Conservation (phyloP, 1,140 invertebrate genomes). For the Rhyzopertha dominica region DNA sequence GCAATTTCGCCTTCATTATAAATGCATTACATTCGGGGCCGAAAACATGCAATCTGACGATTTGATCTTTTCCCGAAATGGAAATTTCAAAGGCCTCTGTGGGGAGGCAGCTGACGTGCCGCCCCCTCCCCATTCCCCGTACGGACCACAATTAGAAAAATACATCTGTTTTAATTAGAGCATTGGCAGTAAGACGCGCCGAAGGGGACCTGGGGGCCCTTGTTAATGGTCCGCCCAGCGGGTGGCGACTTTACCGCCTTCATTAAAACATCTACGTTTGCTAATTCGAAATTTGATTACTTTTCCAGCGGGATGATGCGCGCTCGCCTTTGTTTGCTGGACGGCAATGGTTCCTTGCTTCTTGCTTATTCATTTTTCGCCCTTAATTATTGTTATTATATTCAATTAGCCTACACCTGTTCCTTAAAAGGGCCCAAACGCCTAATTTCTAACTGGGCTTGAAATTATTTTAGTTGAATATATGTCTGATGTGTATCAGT, state of each 20-base stretch:
- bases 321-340: no score
- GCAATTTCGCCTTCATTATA: slow-evolving; percentile 33
- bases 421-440: no score
- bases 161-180: slow-evolving; percentile 32
- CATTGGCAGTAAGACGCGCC: slow-evolving; percentile 27
- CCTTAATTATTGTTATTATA: no score
- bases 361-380: no score
- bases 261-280: slow-evolving; percentile 17
- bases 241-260: slow-evolving; percentile 18
- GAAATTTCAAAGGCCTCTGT: slow-evolving; percentile 13
- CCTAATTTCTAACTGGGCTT: no score
- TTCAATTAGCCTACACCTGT: no score
- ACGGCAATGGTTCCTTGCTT: no score
- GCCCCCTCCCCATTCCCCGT: slow-evolving; percentile 1
- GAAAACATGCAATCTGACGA: slow-evolving; percentile 27
- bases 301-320: no score
- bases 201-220: slow-evolving; percentile 18
- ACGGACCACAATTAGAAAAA: slow-evolving; percentile 29
- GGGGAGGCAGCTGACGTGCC: background rate
- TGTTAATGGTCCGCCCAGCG: slow-evolving; percentile 22
- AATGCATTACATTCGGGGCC: slow-evolving; percentile 30
- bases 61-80: slow-evolving; percentile 27
- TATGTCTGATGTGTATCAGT: no score
- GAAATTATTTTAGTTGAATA: no score
- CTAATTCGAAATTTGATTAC: slow-evolving; percentile 16